Base-by-base conservation (phyloP, 1,140 invertebrate genomes). In the Chlorops oryzae region DNA sequence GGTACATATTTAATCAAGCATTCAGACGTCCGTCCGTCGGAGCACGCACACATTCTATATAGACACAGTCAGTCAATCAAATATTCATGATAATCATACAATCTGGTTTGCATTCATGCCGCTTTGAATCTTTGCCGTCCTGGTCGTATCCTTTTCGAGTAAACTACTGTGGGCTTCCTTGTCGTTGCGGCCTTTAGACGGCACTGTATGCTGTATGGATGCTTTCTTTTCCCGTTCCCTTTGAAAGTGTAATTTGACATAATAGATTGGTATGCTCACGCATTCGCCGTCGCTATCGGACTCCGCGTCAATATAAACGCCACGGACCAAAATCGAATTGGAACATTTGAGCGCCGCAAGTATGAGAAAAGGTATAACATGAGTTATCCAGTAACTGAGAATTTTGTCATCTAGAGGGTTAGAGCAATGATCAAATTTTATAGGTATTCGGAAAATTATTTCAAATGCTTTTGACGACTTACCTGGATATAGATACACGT, bases 291-390 rank as follows among this genome's bases (percentile, higher is more conserved):
- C 86, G 1, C 81, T 81, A 0, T 84, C 80, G 55, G 89, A 87
- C 61, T 90, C 87, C 0, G 81, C 87, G 68, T 91, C 88, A 32
- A 90, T 88, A 65, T 87, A 89, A 2, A 92, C 86, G 2, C 88
- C 88, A 37, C 88, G 78, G 2, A 90, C 88, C 24, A 92, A 74
- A 21, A 90, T 78, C 0, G 87, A 88, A 72, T 91, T 91, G 54
- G 86, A 85, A 60, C 86, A 88, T 55, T 88, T 88, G n/a, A 90
- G 73, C 2, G 90, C 76, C 4, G 88, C 82, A 13, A 90, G 77
- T n/a, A 88, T 72, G 2, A 82, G 63, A 38, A 90, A 79, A 41
- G 85, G 85, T 21, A 84, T 78, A 35, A 81, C 71, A 66, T 89
- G 85, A 0, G 84, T 85, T 24, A 87, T 77, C 84, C 85, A 88